Evolutionary conservation across 2,113 vertebrate species (phyloP).

Genomic region (Tachycineta bicolor): DNA sequence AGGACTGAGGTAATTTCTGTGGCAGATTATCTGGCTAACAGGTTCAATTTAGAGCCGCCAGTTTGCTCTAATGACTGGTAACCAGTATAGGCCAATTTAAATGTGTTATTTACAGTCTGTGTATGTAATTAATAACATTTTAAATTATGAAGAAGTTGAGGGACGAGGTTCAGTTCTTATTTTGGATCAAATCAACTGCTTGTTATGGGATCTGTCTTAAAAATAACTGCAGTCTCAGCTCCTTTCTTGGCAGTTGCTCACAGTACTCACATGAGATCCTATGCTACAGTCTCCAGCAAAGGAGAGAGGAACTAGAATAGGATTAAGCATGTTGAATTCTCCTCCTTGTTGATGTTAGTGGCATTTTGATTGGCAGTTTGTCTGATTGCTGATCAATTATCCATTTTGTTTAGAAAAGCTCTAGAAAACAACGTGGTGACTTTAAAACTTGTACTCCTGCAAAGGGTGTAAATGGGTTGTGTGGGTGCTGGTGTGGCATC

Average conservation of each 20-base stretch:
- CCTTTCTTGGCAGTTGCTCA: not conserved
- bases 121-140: not conserved
- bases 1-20: not conserved
- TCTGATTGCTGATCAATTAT: not conserved
- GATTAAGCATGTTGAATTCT: fast-evolving
- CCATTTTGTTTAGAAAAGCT: not conserved
- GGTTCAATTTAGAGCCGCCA: not conserved
- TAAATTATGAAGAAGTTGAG: not conserved
- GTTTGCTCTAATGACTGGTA: not conserved
- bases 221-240: not conserved
- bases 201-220: not conserved
- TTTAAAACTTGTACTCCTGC: not conserved
- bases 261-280: not conserved
- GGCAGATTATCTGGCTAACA: not conserved
- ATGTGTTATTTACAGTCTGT: not conserved
- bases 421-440: not conserved
- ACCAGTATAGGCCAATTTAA: not conserved
- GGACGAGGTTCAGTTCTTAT: not conserved
- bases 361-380: not conserved
- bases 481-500: not conserved
- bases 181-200: not conserved
- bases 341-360: not conserved
- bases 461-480: fast-evolving
- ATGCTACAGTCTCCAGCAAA: not conserved
- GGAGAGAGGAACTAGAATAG: not conserved